Evolutionary conservation across 2,888 invertebrate genomes (phyloP).

Genomic region (Tigriopus californicus): DNA sequence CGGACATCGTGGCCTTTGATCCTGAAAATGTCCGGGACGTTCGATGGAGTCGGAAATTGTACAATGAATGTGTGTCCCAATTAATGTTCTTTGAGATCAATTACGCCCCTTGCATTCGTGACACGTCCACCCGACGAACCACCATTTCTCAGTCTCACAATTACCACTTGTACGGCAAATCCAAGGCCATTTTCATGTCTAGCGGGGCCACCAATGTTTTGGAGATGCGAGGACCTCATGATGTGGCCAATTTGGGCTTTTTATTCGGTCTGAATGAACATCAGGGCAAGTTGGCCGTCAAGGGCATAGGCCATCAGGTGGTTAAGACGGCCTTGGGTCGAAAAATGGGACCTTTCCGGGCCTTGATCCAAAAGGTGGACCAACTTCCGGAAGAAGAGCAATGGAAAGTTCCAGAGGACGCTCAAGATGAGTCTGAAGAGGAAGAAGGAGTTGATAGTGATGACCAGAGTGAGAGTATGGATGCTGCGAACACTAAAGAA

Average conservation of each 20-base stretch:
- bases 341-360: constrained; percentile 6
- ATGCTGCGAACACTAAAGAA: too few relatives aligned
- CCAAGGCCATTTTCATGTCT: constrained; percentile 8
- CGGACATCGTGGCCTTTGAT: constrained; percentile 7
- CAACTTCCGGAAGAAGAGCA: background rate
- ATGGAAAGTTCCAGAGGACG: background rate
- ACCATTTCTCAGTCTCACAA: background rate
- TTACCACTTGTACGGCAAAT: constrained; percentile 5
- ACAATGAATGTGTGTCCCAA: background rate
- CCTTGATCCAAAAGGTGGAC: background rate
- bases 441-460: background rate
- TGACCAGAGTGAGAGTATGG: too few relatives aligned
- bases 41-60: constrained; percentile 11
- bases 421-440: background rate
- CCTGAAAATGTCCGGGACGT: background rate
- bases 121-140: background rate
- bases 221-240: constrained; percentile 12
- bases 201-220: background rate
- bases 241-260: constrained; percentile 9
- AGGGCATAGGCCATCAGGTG: background rate
- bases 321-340: background rate
- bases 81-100: background rate
- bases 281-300: constrained; percentile 11
- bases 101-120: constrained; percentile 8
- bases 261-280: constrained; percentile 11